Conservation (phyloP, 2,113 vertebrate species). For the Mus spicilegus region DNA sequence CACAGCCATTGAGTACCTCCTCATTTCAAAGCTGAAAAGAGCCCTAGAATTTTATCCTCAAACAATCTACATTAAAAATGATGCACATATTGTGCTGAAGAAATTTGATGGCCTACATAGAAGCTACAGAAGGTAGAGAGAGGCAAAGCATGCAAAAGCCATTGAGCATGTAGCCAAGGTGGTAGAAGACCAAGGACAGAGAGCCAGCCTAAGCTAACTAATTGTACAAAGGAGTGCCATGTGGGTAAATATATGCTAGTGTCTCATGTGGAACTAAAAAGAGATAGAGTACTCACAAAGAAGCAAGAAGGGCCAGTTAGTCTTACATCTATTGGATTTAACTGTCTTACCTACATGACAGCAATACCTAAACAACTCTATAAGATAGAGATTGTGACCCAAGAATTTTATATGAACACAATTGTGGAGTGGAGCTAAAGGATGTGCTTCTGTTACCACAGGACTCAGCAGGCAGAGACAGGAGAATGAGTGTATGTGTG, state of each 20-base stretch:
- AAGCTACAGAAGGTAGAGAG: not conserved
- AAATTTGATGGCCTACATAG: not conserved
- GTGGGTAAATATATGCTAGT: not conserved
- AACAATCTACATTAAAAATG: slow-evolving; percentile 11
- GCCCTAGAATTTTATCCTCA: slow-evolving; percentile 13
- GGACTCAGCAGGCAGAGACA: not conserved
- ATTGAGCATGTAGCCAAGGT: not conserved
- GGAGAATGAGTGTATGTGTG: not conserved
- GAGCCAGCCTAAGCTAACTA: not conserved
- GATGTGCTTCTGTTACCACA: not conserved
- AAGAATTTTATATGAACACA: not conserved
- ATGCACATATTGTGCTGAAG: not conserved
- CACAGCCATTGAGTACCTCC: no score
- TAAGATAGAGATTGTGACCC: not conserved
- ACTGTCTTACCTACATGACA: not conserved
- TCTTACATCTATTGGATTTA: not conserved
- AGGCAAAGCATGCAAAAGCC: not conserved
- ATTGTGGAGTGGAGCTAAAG: not conserved
- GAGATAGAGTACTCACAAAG: not conserved
- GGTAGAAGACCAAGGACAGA: not conserved
- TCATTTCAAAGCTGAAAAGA: not conserved
- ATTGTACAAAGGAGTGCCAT: not conserved
- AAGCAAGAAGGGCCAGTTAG: not conserved
- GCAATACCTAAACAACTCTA: not conserved
- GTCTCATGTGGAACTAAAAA: not conserved